Evolutionary conservation across 1,140 invertebrate genomes (phyloP).

Genomic region (Orchesella cincta): DNA sequence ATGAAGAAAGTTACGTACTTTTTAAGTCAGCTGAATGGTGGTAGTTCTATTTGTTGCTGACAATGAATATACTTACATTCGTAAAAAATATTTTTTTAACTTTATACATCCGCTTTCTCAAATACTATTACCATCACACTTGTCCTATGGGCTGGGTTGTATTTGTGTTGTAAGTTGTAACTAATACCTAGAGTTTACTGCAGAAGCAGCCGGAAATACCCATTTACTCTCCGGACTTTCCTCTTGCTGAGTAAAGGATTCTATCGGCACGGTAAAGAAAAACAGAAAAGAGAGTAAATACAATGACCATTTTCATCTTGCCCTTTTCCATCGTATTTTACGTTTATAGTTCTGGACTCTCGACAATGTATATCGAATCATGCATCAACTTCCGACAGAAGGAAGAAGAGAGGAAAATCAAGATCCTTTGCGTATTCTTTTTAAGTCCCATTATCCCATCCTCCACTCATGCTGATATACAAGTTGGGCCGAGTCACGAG

Average conservation of each 20-base stretch:
- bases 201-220: no score
- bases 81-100: neutral
- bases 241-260: no score
- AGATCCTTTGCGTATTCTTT: neutral
- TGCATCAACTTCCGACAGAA: neutral
- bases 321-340: neutral
- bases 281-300: no score
- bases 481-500: neutral
- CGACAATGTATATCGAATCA: neutral
- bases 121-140: no score
- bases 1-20: no score
- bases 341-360: neutral
- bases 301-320: neutral
- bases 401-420: neutral
- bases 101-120: neutral
- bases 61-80: neutral
- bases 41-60: neutral
- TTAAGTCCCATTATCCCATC: neutral
- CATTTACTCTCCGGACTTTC: no score
- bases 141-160: no score
- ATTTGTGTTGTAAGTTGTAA: no score
- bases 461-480: neutral
- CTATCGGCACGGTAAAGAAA: no score
- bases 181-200: no score
- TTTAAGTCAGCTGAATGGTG: neutral